A percentile compares a stretch with the other conserved stretches of the same genome.
These are phyloP conservation scores for Acronicta alni DNA, from an alignment of 2,888 invertebrate genomes.

Conservation along the genomic window DNA sequence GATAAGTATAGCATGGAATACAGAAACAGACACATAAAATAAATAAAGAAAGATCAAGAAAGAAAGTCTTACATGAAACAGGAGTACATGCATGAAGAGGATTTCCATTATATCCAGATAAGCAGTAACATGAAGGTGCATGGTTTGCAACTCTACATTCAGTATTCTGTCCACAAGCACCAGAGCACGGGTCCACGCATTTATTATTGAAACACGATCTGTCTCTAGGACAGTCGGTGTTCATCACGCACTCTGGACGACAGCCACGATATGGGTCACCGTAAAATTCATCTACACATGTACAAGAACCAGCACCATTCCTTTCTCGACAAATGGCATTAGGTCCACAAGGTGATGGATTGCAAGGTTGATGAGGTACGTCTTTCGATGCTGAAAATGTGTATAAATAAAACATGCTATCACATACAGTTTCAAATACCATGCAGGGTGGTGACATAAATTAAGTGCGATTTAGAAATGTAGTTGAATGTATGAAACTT, in stretches of 20 bases:
- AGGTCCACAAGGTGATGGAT: constrained; percentile 94
- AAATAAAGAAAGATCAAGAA: constrained; percentile 72
- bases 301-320: constrained; percentile 93
- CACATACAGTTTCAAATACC: constrained; percentile 55
- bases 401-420: constrained; percentile 59
- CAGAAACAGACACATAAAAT: constrained; percentile 59
- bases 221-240: constrained; percentile 92
- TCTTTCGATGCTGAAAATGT: constrained; percentile 88
- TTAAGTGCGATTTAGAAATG: constrained; percentile 41
- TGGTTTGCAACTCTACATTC: constrained; percentile 93
- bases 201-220: constrained; percentile 94
- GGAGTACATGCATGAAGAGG: constrained; percentile 91
- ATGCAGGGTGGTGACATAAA: constrained; percentile 48
- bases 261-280: constrained; percentile 95
- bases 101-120: constrained; percentile 92
- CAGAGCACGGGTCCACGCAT: constrained; percentile 94
- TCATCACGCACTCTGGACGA: constrained; percentile 94
- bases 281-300: constrained; percentile 92
- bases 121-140: constrained; percentile 93
- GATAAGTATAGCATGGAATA: constrained; percentile 60
- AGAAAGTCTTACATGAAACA: constrained; percentile 89
- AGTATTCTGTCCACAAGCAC: constrained; percentile 93
- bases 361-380: constrained; percentile 92
- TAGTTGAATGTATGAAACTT: constrained; percentile 65
- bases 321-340: constrained; percentile 94